A percentile compares a stretch with the other conserved stretches of the same genome.
Conservation (phyloP, 2,113 vertebrate genomes). For the Aythya baeri region DNA sequence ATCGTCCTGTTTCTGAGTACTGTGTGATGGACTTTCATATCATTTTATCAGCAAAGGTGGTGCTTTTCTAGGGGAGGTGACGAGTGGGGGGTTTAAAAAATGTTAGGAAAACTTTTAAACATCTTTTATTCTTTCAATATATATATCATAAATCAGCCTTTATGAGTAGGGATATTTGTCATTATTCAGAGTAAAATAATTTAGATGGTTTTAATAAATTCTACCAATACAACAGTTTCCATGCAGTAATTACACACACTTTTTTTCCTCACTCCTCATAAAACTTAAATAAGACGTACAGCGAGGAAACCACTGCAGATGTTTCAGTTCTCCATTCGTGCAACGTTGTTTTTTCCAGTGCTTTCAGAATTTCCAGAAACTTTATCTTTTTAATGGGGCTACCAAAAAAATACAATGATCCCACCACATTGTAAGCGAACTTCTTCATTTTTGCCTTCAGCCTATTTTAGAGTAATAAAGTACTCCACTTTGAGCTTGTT, state of each 20-base stretch:
- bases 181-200: neutral
- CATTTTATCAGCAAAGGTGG: neutral
- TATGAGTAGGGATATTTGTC: neutral
- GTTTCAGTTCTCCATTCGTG: neutral
- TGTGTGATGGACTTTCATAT: neutral
- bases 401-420: neutral
- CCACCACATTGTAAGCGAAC: neutral
- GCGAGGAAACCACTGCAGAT: neutral
- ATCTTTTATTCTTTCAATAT: neutral
- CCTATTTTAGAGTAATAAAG: neutral
- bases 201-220: neutral
- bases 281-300: neutral
- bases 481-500: neutral
- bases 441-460: neutral
- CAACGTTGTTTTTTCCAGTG: neutral
- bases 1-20: neutral
- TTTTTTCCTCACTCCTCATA: neutral
- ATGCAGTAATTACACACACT: neutral
- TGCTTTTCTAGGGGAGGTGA: neutral
- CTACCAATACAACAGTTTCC: neutral
- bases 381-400: neutral
- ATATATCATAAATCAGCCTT: neutral
- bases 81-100: neutral
- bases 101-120: neutral
- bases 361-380: neutral